These are phyloP conservation scores for Hirtodrosophila cameraria DNA, from an alignment of 2,888 invertebrate genomes.

Conservation along the genomic window DNA sequence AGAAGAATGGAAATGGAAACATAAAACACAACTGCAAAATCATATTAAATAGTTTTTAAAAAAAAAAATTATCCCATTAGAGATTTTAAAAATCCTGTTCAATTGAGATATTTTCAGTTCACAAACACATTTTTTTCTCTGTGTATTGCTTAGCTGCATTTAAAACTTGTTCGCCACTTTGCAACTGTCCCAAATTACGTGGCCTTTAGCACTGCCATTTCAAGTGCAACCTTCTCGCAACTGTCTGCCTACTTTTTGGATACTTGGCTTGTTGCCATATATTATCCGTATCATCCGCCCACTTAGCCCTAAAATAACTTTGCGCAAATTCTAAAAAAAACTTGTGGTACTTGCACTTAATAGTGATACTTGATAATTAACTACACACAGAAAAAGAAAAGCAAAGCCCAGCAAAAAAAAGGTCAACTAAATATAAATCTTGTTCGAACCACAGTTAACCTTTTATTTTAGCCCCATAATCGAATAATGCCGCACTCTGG, in stretches of 20 bases:
- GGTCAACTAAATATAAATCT: slow-evolving; percentile 31
- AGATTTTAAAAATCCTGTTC: too few species aligned
- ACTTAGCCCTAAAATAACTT: slow-evolving; percentile 2
- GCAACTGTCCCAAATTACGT: slow-evolving; percentile 11
- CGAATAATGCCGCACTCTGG: slow-evolving; percentile 2
- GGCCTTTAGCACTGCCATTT: slow-evolving; percentile 10
- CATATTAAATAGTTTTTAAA: too few species aligned
- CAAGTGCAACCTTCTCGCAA: slow-evolving; percentile 20
- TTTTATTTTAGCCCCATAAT: slow-evolving; percentile 13
- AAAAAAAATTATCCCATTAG: too few species aligned
- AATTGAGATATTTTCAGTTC: too few species aligned
- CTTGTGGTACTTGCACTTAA: slow-evolving; percentile 14
- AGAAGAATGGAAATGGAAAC: too few species aligned
- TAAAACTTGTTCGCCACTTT: slow-evolving; percentile 20
- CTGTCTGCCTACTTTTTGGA: background rate
- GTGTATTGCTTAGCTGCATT: background rate
- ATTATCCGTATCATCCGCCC: background rate
- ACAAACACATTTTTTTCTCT: background rate
- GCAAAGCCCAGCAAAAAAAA: too few species aligned
- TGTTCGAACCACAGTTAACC: slow-evolving; percentile 10
- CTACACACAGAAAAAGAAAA: background rate
- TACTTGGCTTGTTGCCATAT: slow-evolving; percentile 30
- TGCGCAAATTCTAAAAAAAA: slow-evolving; percentile 9
- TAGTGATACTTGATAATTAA: slow-evolving; percentile 8
- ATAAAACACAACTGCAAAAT: too few species aligned